Evolutionary conservation across 92 coral and sea anemone species (phyloP).

Genomic region (Paramuricea clavata): DNA sequence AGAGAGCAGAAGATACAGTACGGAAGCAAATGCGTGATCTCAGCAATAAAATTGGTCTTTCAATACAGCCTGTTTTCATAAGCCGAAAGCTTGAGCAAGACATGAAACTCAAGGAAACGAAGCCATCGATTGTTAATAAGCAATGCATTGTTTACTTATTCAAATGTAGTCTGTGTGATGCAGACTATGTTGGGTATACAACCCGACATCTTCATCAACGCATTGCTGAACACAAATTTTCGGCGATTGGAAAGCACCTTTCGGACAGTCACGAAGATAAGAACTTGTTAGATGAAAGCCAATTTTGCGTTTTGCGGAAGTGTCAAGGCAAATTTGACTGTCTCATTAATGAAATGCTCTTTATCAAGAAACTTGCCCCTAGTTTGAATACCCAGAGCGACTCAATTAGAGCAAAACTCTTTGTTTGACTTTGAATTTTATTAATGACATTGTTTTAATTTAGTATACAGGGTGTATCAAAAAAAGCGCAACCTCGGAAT

Average conservation of each 20-base stretch:
- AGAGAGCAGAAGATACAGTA: too few relatives aligned
- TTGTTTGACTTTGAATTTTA: too few relatives aligned
- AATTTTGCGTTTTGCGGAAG: not conserved
- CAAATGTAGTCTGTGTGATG: not conserved
- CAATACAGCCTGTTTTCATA: too few relatives aligned
- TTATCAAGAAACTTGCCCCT: too few relatives aligned
- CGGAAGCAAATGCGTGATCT: too few relatives aligned
- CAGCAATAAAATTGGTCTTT: too few relatives aligned
- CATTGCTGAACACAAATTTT: conserved; percentile 1
- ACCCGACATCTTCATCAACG: conserved; percentile 9
- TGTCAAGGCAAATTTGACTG: conserved; percentile 6
- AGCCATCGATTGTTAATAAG: not conserved
- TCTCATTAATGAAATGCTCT: not conserved
- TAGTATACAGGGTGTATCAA: too few relatives aligned
- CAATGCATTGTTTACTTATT: not conserved
- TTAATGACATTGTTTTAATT: too few relatives aligned
- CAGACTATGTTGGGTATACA: not conserved
- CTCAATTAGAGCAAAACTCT: too few relatives aligned
- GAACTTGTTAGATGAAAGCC: too few relatives aligned
- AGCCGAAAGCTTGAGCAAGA: not conserved
- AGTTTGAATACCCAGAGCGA: too few relatives aligned
- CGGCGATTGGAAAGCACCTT: not conserved
- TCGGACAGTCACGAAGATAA: not conserved
- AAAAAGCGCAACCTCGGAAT: too few relatives aligned
- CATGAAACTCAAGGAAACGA: not conserved